phyloP scores from a whole-genome alignment of 2,797 vertebrate species.

The Halcyon smyrnensis region DNA sequence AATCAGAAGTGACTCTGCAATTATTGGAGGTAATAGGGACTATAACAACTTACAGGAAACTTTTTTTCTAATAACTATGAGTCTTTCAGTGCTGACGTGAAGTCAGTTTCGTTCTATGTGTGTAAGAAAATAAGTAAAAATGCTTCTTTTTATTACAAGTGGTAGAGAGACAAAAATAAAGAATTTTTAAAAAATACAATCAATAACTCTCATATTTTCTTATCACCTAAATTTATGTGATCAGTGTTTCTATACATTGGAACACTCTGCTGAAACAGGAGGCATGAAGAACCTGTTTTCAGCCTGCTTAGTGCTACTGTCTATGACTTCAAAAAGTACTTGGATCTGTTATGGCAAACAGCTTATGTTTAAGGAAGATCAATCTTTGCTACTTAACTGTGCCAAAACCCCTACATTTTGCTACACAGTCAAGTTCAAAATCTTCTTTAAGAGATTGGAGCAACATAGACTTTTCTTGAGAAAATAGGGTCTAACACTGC shows the following conservation, averaged over 20 bases:
- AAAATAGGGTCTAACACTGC: neutral
- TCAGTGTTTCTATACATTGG: neutral
- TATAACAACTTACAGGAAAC: neutral
- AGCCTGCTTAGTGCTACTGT: neutral
- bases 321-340: neutral
- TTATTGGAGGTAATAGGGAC: slow-evolving; percentile 91
- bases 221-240: neutral
- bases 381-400: neutral
- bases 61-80: neutral
- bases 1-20: slow-evolving; percentile 88
- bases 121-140: neutral
- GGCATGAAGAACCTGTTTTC: neutral
- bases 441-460: neutral
- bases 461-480: neutral
- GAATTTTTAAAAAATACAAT: neutral
- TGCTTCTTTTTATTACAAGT: neutral
- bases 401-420: neutral
- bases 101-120: neutral
- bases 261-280: neutral
- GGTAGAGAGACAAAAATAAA: neutral
- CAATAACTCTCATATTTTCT: neutral
- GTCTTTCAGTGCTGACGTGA: neutral
- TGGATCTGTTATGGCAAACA: neutral
- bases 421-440: neutral
- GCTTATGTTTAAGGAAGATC: neutral